Evolutionary conservation across 2,113 vertebrate genomes (phyloP), one percentile per base, ranked within the genome.

Genomic region (Ptychochromis oligacanthus): DNA sequence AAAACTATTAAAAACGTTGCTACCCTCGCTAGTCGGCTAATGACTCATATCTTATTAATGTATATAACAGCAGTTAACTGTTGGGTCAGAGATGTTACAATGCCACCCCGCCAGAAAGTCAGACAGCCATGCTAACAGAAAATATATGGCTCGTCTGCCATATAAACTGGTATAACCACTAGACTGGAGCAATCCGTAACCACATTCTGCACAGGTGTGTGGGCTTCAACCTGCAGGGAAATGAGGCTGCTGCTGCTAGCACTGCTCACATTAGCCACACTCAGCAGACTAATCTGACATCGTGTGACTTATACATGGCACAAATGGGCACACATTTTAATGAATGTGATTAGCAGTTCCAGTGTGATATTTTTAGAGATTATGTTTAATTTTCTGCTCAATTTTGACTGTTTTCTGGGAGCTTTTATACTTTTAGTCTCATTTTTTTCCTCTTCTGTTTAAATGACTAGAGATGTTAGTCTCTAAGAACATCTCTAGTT

Each of bases 401-500:
- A 28, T 49, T 70, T 52, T 54, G 43, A 54, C 52, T 54, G 49
- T 6, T 36, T 20, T 54, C 17, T 70, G 15, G 5, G 22, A 67
- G 0, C 62, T 43, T 65, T n/a, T 2, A 17, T 67, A 20, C 65
- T 70, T 72, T n/a, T 13, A 0, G 0, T 0, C 64, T 49, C 28
- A 0, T 15, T 28, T 15, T 49, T 18, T 49, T 49, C n/a, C n/a
- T 4, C 24, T 70, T 28, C 18, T 13, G 18, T 54, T 2, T 1
- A 28, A 20, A 28, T 24, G 1, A 28, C 14, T 18, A 12, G 43
- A 13, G 7, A 20, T n/a, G 13, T 49, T 28, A 18, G 43, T 13
- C 24, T 49, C 24, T 49, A 28, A 15, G 9, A 49, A 18, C 24
- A 46, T 18, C 24, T 18, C 14, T 3, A 26, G 13, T 8, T 70